Evolutionary conservation across 92 coral and sea anemone species (phyloP), one percentile per base, ranked within the genome.

Genomic region (Micromussa lordhowensis): DNA sequence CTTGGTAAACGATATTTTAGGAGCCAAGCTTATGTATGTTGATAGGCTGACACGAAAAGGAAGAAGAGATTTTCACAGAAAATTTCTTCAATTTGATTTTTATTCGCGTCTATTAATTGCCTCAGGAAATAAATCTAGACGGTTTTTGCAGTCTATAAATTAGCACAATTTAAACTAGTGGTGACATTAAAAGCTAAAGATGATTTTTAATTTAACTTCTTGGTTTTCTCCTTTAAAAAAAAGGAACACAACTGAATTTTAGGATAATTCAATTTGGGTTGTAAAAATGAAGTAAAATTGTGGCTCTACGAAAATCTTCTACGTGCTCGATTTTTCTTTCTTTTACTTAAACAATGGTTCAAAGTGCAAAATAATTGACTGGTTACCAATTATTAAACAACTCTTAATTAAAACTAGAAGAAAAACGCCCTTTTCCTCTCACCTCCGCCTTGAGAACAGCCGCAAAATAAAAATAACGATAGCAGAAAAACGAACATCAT

Each of bases 391-490:
- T 8, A 38, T 73, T 17, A 18, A 73, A 73, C 1, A 34, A 19
- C 24, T 72, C 26, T 34, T 72, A 34, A 72, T 34, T 35, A 34
- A 38, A 72, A 72, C 21, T 30, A 1, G n/a, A 4, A 72, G n/a
- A n/a, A 31, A 73, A 44, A 5, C 17, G 32, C 16, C 68, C 10
- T 68, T 66, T 13, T 19, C 1, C 11, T 11, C 68, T 68, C 10
- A 82, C 86, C 44, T 82, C 49, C 69, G 35, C 86, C 64, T 30
- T 82, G 58, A 8, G 74, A 54, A 68, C 66, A 13, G 16, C 40
- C n/a, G 49, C 16, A 68, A 82, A 82, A 48, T 12, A 82, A 31
- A 8, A 69, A 31, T 49, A 70, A 19, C 19, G 66, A 82, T 5
- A 82, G 28, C 68, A 19, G 44, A 44, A 48, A 49, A 4, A 44